Evolutionary conservation across 2,113 vertebrate genomes (phyloP).

Genomic region (Hypomesus transpacificus): DNA sequence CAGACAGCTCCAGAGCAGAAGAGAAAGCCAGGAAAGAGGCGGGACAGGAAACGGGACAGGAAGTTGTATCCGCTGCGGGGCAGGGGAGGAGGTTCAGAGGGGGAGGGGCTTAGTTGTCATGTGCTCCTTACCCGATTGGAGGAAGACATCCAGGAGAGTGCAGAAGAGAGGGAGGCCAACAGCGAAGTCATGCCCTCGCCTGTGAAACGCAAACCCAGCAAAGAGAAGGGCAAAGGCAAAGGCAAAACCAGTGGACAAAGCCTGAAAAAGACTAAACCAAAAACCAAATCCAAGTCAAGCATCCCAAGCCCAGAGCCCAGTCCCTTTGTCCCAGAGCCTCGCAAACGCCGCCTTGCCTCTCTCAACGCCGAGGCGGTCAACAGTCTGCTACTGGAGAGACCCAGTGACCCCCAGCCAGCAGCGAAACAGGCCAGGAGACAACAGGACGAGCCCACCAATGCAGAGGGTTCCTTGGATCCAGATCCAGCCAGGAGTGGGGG

Average conservation of each 20-base stretch:
- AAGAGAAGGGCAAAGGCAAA: slow-evolving; percentile 14
- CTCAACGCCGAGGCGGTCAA: slow-evolving; percentile 94
- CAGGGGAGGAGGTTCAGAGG: slow-evolving; percentile 58
- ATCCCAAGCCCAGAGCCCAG: slow-evolving; percentile 5
- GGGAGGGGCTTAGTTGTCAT: slow-evolving; percentile 76
- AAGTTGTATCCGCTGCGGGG: slow-evolving; percentile 90
- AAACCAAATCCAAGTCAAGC: slow-evolving; percentile 55
- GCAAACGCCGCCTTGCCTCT: slow-evolving; percentile 90
- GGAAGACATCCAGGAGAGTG: slow-evolving; percentile 32
- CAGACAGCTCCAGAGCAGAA: slow-evolving; percentile 25
- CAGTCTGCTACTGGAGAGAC: slow-evolving; percentile 85
- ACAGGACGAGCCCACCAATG: slow-evolving; percentile 50
- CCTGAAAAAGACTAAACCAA: slow-evolving; percentile 30
- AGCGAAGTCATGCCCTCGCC: slow-evolving; percentile 21
- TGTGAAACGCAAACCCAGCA: slow-evolving; percentile 38
- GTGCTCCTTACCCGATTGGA: slow-evolving; percentile 87
- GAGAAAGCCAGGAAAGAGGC: slow-evolving; percentile 46
- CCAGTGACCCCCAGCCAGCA: slow-evolving; percentile 59
- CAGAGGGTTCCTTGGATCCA: slow-evolving; percentile 27
- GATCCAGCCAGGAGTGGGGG: slow-evolving; percentile 30
- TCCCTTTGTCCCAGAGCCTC: slow-evolving; percentile 67
- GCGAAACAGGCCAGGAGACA: slow-evolving; percentile 65
- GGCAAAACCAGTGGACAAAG: slow-evolving; percentile 32
- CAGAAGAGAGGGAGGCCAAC: slow-evolving; percentile 34
- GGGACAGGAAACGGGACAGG: slow-evolving; percentile 75